These are phyloP conservation scores for Drosophila percnosoma DNA, from an alignment of 2,888 invertebrate species.

Conservation along the genomic window DNA sequence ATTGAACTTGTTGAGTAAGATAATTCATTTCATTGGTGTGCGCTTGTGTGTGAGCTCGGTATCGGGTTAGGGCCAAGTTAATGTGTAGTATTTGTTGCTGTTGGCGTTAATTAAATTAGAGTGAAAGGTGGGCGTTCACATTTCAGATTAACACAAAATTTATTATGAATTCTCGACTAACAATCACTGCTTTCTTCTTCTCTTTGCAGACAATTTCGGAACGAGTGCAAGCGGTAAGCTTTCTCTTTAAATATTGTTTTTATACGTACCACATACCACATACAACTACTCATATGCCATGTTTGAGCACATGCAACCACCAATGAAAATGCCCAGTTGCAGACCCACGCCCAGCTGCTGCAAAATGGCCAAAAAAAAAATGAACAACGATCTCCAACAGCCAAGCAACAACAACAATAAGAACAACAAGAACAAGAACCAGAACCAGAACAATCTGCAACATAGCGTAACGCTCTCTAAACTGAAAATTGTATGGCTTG, in stretches of 20 bases:
- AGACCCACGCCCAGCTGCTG: conserved; percentile 43
- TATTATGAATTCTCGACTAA: conserved; percentile 33
- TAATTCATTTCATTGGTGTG: conserved; percentile 50
- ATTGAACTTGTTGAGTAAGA: conserved; percentile 63
- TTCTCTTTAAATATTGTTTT: conserved; percentile 20
- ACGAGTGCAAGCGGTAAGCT: conserved; percentile 84
- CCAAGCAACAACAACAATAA: neutral
- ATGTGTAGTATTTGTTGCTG: conserved; percentile 20
- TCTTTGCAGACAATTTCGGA: conserved; percentile 82
- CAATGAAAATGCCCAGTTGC: conserved; percentile 41
- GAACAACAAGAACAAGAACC: conserved; percentile 1
- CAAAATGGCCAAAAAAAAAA: conserved; percentile 55
- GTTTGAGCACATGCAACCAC: conserved; percentile 3
- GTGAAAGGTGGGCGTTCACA: conserved; percentile 43
- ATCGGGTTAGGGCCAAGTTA: conserved; percentile 13
- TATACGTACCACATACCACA: neutral
- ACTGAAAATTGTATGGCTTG: conserved; percentile 68
- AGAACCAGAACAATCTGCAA: conserved; percentile 28
- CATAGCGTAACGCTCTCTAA: conserved; percentile 48
- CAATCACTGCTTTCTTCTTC: conserved; percentile 15
- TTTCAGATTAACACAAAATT: conserved; percentile 14
- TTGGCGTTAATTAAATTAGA: conserved; percentile 60
- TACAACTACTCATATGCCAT: neutral
- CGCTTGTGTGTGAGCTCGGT: neutral
- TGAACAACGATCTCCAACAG: conserved; percentile 9